These are phyloP conservation scores for Coenonympha glycerion DNA, from an alignment of 2,888 invertebrate genomes.

Conservation along the genomic window DNA sequence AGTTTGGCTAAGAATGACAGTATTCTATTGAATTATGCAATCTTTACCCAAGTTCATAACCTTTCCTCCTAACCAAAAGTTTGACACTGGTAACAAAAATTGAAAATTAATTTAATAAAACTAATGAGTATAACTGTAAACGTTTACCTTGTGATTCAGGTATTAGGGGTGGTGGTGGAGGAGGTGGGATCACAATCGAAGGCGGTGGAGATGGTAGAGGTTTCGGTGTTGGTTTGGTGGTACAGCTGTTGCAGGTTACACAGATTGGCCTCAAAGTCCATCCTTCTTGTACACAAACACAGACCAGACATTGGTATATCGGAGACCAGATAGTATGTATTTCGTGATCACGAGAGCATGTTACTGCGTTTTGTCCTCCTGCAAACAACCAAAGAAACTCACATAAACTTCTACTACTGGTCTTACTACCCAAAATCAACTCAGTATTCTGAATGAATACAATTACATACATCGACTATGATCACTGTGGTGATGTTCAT, in stretches of 20 bases:
- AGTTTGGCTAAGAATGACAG: too few relatives aligned
- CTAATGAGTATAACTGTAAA: background rate
- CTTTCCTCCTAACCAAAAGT: too few relatives aligned
- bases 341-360: conserved; percentile 45
- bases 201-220: conserved; percentile 19
- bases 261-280: conserved; percentile 45
- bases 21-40: too few relatives aligned
- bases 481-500: background rate
- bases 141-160: conserved; percentile 30
- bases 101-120: background rate
- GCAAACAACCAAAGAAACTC: too few relatives aligned
- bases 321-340: conserved; percentile 43
- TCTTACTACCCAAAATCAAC: too few relatives aligned
- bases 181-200: conserved; percentile 16
- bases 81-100: too few relatives aligned
- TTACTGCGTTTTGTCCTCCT: conserved; percentile 40
- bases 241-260: conserved; percentile 31
- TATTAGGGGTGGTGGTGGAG: conserved; percentile 20
- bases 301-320: conserved; percentile 44
- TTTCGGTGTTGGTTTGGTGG: conserved; percentile 15
- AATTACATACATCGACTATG: too few relatives aligned
- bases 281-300: conserved; percentile 44
- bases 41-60: too few relatives aligned
- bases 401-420: too few relatives aligned
- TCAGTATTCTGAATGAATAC: too few relatives aligned